Percentiles rank a stretch among this genome's conserved stretches.
Evolutionary conservation across 2,113 vertebrate species (phyloP).

Genomic region (Nycticebus coucang): DNA sequence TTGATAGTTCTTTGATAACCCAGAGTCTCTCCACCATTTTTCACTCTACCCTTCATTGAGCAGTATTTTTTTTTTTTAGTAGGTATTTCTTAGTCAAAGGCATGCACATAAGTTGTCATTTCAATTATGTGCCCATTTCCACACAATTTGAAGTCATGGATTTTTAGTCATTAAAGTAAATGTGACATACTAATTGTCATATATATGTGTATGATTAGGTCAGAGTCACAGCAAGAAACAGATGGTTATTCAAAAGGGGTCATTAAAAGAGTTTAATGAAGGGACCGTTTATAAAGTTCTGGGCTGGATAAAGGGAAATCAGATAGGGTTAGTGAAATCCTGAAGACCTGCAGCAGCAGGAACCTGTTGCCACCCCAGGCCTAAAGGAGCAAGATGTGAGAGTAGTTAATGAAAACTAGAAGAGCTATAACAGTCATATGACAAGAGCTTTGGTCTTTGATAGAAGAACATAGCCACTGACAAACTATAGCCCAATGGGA

Average conservation of each 20-base stretch:
- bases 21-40: background rate
- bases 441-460: background rate
- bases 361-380: background rate
- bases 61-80: background rate
- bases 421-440: background rate
- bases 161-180: conserved; percentile 16
- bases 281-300: background rate
- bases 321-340: background rate
- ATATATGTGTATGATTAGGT: background rate
- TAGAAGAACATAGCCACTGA: background rate
- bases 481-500: background rate
- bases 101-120: background rate
- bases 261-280: background rate
- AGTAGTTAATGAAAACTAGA: background rate
- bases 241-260: background rate
- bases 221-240: background rate
- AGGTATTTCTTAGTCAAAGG: background rate
- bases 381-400: background rate
- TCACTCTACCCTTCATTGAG: background rate
- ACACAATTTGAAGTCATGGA: background rate
- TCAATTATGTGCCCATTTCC: background rate
- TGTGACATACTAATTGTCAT: background rate
- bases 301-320: background rate
- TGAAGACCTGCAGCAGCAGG: background rate
- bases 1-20: background rate